Conservation (phyloP, 2,888 invertebrate species). For the Crossocerus cetratus region DNA sequence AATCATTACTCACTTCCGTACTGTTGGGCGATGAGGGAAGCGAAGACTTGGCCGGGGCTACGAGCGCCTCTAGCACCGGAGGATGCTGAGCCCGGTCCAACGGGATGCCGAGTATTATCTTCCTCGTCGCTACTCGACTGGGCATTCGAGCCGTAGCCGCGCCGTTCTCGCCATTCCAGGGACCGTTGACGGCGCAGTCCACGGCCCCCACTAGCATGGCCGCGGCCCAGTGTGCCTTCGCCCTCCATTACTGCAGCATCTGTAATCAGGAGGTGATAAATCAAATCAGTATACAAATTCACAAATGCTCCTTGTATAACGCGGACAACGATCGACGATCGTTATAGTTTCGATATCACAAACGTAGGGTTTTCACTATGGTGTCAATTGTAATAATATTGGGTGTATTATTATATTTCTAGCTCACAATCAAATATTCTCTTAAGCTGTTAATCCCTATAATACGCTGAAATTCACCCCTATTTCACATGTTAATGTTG, state of each 20-base stretch:
- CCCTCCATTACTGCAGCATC: slow-evolving; percentile 72
- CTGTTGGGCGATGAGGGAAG: slow-evolving; percentile 68
- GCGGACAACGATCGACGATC: no score
- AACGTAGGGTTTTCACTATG: no score
- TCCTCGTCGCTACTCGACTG: slow-evolving; percentile 71
- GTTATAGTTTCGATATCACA: no score
- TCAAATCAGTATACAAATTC: neutral
- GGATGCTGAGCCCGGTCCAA: slow-evolving; percentile 58
- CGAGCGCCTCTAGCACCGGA: slow-evolving; percentile 62
- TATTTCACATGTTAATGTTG: no score
- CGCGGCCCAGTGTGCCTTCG: slow-evolving; percentile 72
- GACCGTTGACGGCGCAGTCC: slow-evolving; percentile 79
- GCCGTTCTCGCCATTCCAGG: slow-evolving; percentile 80
- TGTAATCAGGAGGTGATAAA: slow-evolving; percentile 28
- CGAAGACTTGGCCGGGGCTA: slow-evolving; percentile 68
- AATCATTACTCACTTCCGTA: slow-evolving; percentile 62
- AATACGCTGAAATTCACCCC: no score
- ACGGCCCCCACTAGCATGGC: slow-evolving; percentile 71
- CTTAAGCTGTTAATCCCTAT: no score
- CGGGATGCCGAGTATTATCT: slow-evolving; percentile 65
- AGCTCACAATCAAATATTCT: no score
- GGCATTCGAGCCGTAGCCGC: slow-evolving; percentile 80
- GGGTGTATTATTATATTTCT: no score
- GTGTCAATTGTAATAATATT: no score
- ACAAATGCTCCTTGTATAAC: no score